Conservation (phyloP, 37 sponge, comb jelly and placozoan genomes). For the Halichondria panicea region DNA sequence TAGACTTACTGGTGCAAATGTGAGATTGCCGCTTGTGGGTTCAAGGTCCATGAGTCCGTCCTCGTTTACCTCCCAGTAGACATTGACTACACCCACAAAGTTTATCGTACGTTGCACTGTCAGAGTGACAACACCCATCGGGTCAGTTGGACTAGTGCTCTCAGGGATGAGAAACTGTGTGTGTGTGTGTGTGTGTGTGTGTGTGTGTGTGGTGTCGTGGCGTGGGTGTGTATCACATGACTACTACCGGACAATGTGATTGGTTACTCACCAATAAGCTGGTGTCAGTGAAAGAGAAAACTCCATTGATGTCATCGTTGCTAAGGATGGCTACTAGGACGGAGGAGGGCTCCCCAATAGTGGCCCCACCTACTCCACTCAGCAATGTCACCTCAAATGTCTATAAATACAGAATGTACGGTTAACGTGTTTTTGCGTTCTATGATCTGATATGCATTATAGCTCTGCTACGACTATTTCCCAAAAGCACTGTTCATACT, state of each 20-base stretch:
- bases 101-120: constrained; percentile 54
- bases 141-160: constrained; percentile 29
- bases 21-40: constrained; percentile 67
- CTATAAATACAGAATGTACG: too few species aligned
- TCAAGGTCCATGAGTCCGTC: constrained; percentile 63
- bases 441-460: too few species aligned
- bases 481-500: too few species aligned
- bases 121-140: constrained; percentile 61
- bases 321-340: constrained; percentile 64
- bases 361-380: constrained; percentile 62
- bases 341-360: constrained; percentile 37
- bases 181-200: background rate
- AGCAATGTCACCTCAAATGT: constrained; percentile 52
- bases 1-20: constrained; percentile 56
- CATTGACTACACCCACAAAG: constrained; percentile 59
- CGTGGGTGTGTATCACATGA: background rate
- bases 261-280: constrained; percentile 59
- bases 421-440: background rate
- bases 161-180: constrained; percentile 60
- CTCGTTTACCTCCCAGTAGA: constrained; percentile 71
- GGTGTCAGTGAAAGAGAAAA: constrained; percentile 61
- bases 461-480: too few species aligned
- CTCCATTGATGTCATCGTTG: constrained; percentile 89
- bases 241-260: too few species aligned
- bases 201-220: too few species aligned